A percentile compares a stretch with the other conserved stretches of the same genome.
Conservation (phyloP, 2,797 vertebrate genomes). For the Leptodactylus fallax region DNA sequence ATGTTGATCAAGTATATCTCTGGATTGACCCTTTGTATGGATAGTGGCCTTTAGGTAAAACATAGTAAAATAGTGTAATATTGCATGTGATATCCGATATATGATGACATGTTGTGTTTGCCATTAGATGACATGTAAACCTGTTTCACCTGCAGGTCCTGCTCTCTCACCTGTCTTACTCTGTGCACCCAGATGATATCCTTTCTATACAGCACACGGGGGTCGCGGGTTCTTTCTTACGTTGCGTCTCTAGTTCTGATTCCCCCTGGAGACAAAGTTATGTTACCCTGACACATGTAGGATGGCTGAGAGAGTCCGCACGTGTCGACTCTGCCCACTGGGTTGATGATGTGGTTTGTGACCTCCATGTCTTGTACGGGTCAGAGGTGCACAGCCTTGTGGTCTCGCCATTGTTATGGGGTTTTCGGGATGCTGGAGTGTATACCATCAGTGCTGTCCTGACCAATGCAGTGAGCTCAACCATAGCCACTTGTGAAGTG, state of each 20-base stretch:
- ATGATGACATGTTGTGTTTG: too few relatives aligned
- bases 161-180: slow-evolving; percentile 70
- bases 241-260: slow-evolving; percentile 67
- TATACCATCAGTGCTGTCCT: slow-evolving; percentile 61
- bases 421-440: slow-evolving; percentile 57
- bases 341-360: slow-evolving; percentile 79
- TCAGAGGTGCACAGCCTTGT: slow-evolving; percentile 68
- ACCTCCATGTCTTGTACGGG: slow-evolving; percentile 76
- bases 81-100: too few relatives aligned
- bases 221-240: slow-evolving; percentile 72
- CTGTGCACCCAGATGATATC: slow-evolving; percentile 81
- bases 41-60: too few relatives aligned
- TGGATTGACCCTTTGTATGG: background rate
- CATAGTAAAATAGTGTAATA: too few relatives aligned
- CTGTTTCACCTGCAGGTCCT: slow-evolving; percentile 69
- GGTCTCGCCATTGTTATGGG: slow-evolving; percentile 58
- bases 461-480: slow-evolving; percentile 41
- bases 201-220: slow-evolving; percentile 80
- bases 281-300: slow-evolving; percentile 70
- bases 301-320: slow-evolving; percentile 76
- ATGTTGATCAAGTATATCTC: too few relatives aligned
- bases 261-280: slow-evolving; percentile 82
- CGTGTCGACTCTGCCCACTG: slow-evolving; percentile 69
- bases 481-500: slow-evolving; percentile 20
- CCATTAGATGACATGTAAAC: too few relatives aligned